Conservation (phyloP, 1,140 invertebrate species). For the Meloidogyne chitwoodi region DNA sequence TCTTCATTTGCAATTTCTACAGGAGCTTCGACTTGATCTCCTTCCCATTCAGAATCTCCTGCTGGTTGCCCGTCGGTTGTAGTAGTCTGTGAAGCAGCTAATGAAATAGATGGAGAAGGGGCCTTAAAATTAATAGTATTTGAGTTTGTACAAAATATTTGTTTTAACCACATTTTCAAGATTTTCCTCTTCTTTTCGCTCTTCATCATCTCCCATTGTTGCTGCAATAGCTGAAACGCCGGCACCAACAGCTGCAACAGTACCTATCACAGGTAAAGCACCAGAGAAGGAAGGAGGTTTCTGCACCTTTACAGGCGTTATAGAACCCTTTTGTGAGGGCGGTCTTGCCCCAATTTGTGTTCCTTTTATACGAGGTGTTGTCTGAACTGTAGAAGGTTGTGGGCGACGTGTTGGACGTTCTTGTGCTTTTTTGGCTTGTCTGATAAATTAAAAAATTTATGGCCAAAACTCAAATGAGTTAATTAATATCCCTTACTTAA, state of each 20-base stretch:
- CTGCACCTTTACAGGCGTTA: constrained; percentile 1
- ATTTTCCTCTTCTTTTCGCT: constrained; percentile 11
- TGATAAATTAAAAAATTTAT: neutral
- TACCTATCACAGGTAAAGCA: constrained; percentile 22
- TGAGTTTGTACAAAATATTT: no score
- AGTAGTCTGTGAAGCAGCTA: constrained; percentile 19
- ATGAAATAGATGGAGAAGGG: constrained; percentile 10
- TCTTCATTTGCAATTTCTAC: neutral
- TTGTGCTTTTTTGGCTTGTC: neutral
- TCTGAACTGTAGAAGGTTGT: neutral
- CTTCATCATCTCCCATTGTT: neutral
- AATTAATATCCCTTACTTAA: neutral
- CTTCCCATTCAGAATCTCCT: constrained; percentile 18
- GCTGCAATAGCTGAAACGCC: constrained; percentile 5
- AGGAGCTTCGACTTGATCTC: neutral
- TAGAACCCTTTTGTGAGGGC: neutral
- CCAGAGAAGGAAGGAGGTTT: neutral
- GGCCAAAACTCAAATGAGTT: neutral
- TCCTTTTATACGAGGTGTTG: neutral
- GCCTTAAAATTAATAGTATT: neutral
- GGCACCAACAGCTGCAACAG: constrained; percentile 15
- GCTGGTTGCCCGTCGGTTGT: constrained; percentile 16
- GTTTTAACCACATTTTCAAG: neutral
- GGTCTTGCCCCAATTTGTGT: neutral
- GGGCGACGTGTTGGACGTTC: neutral